Evolutionary conservation across 1,140 invertebrate species (phyloP).

Genomic region (Aricia agestis): DNA sequence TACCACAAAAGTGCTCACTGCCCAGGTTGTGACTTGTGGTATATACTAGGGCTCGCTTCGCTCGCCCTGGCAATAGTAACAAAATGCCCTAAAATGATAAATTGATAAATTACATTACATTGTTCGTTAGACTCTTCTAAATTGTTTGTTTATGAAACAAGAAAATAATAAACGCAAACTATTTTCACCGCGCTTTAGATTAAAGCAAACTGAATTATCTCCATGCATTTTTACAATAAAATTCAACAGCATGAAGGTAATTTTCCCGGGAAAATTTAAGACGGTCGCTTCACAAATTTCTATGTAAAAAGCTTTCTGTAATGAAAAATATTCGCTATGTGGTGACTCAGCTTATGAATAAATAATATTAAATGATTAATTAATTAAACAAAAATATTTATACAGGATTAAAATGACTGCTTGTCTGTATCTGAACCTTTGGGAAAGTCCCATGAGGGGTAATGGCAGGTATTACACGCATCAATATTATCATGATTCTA

Average conservation of each 20-base stretch:
- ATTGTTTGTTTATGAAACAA: background rate
- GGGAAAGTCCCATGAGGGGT: too few species aligned
- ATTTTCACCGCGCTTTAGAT: background rate
- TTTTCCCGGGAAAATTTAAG: background rate
- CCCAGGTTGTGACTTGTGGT: too few species aligned
- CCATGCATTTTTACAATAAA: conserved; percentile 1
- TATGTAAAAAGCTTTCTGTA: background rate
- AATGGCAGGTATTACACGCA: too few species aligned
- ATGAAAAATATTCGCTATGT: background rate
- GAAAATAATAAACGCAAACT: background rate
- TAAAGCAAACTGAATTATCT: background rate
- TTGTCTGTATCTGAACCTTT: too few species aligned
- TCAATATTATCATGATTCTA: too few species aligned
- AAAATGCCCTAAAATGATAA: too few species aligned
- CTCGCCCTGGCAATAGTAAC: too few species aligned
- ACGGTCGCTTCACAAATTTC: background rate
- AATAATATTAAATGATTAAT: background rate
- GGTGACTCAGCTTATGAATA: background rate
- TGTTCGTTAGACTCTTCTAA: too few species aligned
- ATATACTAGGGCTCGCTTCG: too few species aligned
- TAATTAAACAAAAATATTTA: background rate
- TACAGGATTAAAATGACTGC: too few species aligned
- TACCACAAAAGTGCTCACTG: too few species aligned
- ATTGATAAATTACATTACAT: too few species aligned
- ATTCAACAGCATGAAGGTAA: background rate